Conservation (phyloP, 2,888 invertebrate species). For the Ectobius pallidus region DNA sequence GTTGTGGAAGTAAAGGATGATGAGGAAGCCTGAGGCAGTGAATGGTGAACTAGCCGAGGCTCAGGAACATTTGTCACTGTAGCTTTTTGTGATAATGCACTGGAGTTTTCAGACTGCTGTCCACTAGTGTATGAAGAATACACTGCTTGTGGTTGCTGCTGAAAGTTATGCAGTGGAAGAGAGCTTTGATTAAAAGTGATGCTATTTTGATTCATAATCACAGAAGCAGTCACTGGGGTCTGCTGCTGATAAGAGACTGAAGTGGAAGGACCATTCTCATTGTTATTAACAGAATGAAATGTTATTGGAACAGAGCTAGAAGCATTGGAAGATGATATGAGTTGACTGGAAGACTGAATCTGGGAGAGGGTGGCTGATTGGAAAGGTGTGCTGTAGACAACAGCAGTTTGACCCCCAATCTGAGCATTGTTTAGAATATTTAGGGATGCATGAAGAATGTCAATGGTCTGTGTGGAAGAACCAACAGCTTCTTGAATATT, state of each 20-base stretch:
- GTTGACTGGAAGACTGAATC: constrained; percentile 34
- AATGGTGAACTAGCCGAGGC: neutral
- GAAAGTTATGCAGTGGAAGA: constrained; percentile 17
- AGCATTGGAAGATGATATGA: neutral
- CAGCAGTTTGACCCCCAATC: constrained; percentile 39
- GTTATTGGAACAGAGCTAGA: constrained; percentile 31
- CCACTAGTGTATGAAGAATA: constrained; percentile 19
- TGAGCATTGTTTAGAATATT: constrained; percentile 44
- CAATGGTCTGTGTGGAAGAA: constrained; percentile 42
- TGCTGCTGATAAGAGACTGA: constrained; percentile 41
- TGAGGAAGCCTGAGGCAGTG: neutral
- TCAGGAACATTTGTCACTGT: no score
- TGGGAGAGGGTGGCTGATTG: constrained; percentile 37
- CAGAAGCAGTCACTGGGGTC: constrained; percentile 39
- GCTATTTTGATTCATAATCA: constrained; percentile 43
- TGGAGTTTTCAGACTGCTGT: neutral
- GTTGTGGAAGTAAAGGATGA: neutral
- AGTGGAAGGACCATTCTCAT: constrained; percentile 37
- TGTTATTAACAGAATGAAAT: constrained; percentile 41
- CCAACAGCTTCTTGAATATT: constrained; percentile 32
- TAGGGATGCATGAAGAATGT: constrained; percentile 44
- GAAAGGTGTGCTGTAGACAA: constrained; percentile 44
- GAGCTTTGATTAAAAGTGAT: constrained; percentile 16
- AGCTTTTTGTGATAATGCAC: constrained; percentile 3
- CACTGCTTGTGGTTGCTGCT: constrained; percentile 10